Conservation (phyloP, 2,888 invertebrate species). For the Eupithecia subfuscata region DNA sequence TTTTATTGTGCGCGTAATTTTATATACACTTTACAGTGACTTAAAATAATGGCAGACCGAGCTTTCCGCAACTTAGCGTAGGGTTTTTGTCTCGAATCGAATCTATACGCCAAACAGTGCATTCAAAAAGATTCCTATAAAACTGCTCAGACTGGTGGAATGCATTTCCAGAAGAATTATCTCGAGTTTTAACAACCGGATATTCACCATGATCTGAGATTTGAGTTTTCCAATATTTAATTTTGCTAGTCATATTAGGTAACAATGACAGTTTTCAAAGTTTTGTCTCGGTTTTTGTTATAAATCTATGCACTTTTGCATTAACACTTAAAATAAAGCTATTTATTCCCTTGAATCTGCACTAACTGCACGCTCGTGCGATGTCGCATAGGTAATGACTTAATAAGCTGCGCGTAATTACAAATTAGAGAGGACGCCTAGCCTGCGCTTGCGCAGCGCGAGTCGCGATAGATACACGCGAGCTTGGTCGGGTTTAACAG, state of each 20-base stretch:
- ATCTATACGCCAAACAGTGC: too few relatives aligned
- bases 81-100: too few relatives aligned
- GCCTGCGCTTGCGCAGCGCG: slow-evolving; percentile 16
- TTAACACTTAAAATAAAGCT: not conserved
- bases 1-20: too few relatives aligned
- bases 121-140: not conserved
- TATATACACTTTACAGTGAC: too few relatives aligned
- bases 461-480: not conserved
- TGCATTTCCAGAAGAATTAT: not conserved
- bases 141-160: not conserved
- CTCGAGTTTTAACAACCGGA: too few relatives aligned
- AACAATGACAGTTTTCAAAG: too few relatives aligned
- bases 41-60: too few relatives aligned
- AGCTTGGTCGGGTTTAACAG: not conserved
- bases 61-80: too few relatives aligned
- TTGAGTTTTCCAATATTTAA: too few relatives aligned
- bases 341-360: not conserved
- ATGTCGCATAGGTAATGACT: slow-evolving; percentile 39
- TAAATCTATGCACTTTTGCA: not conserved
- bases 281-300: not conserved
- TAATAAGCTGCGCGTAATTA: slow-evolving; percentile 44
- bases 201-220: too few relatives aligned
- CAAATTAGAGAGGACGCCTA: slow-evolving; percentile 41
- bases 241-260: too few relatives aligned
- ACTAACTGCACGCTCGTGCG: not conserved